phyloP scores from a whole-genome alignment of 2,113 vertebrate genomes.

The Coryphaenoides rupestris region DNA sequence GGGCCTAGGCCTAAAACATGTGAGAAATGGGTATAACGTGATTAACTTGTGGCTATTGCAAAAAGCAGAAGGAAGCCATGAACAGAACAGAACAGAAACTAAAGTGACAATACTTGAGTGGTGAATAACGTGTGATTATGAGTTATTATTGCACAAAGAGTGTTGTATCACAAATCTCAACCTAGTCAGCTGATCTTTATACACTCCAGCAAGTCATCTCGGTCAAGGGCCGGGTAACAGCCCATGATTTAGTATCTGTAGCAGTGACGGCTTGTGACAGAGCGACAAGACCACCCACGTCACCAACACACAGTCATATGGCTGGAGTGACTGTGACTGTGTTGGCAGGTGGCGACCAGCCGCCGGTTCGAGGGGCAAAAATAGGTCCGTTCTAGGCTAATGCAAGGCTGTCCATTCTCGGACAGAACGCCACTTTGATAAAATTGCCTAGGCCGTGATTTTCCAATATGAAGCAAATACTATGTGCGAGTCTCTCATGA shows the following conservation, averaged over 20 bases:
- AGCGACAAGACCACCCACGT: neutral
- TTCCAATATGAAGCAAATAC: no score
- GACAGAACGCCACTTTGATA: neutral
- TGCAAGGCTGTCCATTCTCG: neutral
- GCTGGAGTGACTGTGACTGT: neutral
- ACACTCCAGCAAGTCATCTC: neutral
- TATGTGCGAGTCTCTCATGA: no score
- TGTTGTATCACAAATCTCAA: neutral
- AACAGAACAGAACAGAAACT: no score
- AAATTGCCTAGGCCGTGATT: no score
- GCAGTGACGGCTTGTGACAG: neutral
- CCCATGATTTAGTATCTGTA: slow-evolving; percentile 1
- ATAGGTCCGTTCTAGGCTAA: neutral
- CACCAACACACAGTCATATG: neutral
- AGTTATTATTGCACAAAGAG: neutral
- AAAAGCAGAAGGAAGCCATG: no score
- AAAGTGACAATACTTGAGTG: no score
- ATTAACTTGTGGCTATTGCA: no score
- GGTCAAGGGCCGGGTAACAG: neutral
- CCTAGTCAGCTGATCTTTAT: neutral
- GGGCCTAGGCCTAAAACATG: no score
- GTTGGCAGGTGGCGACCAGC: neutral
- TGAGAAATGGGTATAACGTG: no score
- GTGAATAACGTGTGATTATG: no score
- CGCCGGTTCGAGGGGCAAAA: neutral